Base-by-base conservation (phyloP, 2,797 vertebrate genomes). In the Nyctibius grandis region DNA sequence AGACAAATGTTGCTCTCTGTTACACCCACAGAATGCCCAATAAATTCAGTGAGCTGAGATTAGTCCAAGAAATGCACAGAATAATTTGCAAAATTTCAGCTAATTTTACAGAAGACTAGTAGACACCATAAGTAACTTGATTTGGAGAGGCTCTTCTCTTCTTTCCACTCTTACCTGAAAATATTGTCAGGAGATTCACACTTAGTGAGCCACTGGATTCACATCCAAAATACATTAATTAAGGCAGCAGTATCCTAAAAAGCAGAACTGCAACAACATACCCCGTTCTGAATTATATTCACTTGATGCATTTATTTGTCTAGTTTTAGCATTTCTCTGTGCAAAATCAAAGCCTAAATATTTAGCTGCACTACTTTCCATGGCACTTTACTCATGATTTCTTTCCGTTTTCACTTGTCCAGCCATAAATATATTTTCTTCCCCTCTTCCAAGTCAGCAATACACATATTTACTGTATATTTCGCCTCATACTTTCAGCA, bases 401-500 rank as follows among this genome's bases (percentile, higher is more conserved):
- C 56, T 87, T 89, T 91, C 61, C 94, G 50, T 81, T 81, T 78
- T 81, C 78, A 50, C 63, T 73, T 91, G 59, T 76, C 59, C 79
- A 89, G 50, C 10, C 53, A 82, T 82, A 94, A 93, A 85, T 83
- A 63, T 57, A 5, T 86, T 80, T 89, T 85, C 42, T 85, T 95
- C 96, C 89, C 75, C 33, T 88, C 96, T 96, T 94, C 69, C 91
- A 95, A 97, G 95, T 96, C 89, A 97, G 86, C 51, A 60, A 91
- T 88, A 80, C 67, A 95, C 96, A 93, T 95, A 91, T 88, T 96
- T 91, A 70, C 54, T 87, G 54, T 86, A 53, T 88, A 95, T 96
- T 96, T 97, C 89, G 92, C 79, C 59, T 96, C 79, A 81, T 57
- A 89, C 78, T 96, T 97, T 97, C 92, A 95, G 61, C 89, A 82